phyloP scores from a whole-genome alignment of 2,888 invertebrate species.

The Folsomia manolachei region DNA sequence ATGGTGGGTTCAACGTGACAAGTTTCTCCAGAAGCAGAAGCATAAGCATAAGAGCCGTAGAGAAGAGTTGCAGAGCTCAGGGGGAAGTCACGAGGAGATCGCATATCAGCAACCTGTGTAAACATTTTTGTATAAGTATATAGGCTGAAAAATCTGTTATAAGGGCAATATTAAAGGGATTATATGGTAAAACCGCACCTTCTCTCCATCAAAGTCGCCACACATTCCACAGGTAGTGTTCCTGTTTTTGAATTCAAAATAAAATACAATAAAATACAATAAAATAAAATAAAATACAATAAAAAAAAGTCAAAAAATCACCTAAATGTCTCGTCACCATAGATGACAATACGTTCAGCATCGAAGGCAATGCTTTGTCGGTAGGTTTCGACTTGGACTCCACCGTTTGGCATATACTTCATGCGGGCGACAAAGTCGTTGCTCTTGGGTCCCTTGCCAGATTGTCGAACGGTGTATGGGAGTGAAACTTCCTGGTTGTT shows the following conservation, averaged over 20 bases:
- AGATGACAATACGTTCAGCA: slow-evolving; percentile 41
- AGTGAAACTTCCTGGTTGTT: slow-evolving; percentile 43
- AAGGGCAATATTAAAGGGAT: not conserved
- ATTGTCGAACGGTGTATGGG: slow-evolving; percentile 35
- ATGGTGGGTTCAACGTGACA: slow-evolving; percentile 37
- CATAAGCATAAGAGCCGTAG: slow-evolving; percentile 44
- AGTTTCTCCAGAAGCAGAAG: slow-evolving; percentile 25
- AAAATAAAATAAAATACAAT: no score
- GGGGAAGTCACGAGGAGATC: slow-evolving; percentile 46
- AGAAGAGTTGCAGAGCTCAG: slow-evolving; percentile 44
- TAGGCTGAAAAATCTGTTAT: no score
- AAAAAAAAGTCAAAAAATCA: no score
- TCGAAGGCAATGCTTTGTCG: slow-evolving; percentile 45
- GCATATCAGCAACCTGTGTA: slow-evolving; percentile 43
- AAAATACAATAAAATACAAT: no score
- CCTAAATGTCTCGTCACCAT: slow-evolving; percentile 15
- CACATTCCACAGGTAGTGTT: slow-evolving; percentile 50
- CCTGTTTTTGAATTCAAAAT: slow-evolving; percentile 39
- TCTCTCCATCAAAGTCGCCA: slow-evolving; percentile 49
- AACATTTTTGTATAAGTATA: not conserved
- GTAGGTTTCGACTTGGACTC: slow-evolving; percentile 45
- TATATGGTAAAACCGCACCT: slow-evolving; percentile 26
- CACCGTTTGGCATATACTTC: slow-evolving; percentile 43
- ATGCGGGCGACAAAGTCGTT: slow-evolving; percentile 43
- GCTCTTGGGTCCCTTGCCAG: slow-evolving; percentile 25